Evolutionary conservation across 2,888 invertebrate species (phyloP).

Genomic region (Clunio marinus): DNA sequence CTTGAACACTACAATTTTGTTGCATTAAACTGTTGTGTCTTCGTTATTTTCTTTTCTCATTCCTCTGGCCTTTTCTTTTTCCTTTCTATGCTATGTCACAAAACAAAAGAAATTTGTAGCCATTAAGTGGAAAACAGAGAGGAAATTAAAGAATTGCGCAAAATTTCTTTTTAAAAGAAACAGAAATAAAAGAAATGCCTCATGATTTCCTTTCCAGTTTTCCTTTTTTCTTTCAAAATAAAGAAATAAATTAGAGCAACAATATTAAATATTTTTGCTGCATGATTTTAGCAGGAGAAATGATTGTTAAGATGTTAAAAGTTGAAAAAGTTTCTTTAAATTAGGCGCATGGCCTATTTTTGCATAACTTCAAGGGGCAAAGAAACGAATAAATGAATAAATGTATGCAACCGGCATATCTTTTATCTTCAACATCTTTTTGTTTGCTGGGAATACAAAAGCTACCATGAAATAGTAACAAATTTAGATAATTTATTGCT

Average conservation of each 20-base stretch:
- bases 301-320: not conserved
- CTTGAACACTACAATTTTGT: constrained; percentile 6
- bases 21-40: constrained; percentile 17
- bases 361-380: too few species aligned
- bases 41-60: not conserved
- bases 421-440: too few species aligned
- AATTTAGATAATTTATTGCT: constrained; percentile 11
- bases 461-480: too few species aligned
- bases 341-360: too few species aligned
- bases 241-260: constrained; percentile 4
- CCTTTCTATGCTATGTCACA: not conserved
- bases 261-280: not conserved
- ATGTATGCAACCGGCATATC: too few species aligned
- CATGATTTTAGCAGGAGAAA: not conserved
- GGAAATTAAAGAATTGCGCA: constrained; percentile 15
- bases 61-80: not conserved
- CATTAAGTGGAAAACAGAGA: constrained; percentile 3
- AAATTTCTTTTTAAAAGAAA: too few species aligned
- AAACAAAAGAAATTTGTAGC: not conserved
- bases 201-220: constrained; percentile 6
- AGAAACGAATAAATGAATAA: too few species aligned
- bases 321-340: too few species aligned
- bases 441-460: too few species aligned
- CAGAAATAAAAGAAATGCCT: not conserved
- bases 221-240: not conserved